Conservation (phyloP, 2,113 vertebrate genomes). For the Phylloscopus trochilus region DNA sequence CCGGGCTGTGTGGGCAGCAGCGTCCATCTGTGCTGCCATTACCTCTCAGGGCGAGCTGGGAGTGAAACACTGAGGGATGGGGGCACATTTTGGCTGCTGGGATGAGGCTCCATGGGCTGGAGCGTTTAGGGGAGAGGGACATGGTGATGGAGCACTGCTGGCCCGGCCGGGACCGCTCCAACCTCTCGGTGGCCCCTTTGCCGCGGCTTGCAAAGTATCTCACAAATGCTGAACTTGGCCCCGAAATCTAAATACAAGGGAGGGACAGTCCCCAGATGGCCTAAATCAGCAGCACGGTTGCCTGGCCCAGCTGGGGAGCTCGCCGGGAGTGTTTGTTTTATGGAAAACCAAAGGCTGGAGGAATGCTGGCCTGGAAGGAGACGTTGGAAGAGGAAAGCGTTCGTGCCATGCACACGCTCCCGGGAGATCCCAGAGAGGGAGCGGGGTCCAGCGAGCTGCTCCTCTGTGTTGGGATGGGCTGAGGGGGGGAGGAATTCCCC, state of each 20-base stretch:
- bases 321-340: slow-evolving; percentile 42
- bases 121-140: not conserved
- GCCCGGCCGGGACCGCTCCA: not conserved
- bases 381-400: rapidly evolving
- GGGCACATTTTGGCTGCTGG: rapidly evolving
- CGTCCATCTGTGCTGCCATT: rapidly evolving
- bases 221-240: slow-evolving; percentile 50
- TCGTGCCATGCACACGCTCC: not conserved
- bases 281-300: slow-evolving; percentile 48
- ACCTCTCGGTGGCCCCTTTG: slow-evolving; percentile 32
- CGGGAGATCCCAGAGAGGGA: not conserved
- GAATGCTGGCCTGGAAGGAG: slow-evolving; percentile 19
- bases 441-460: not conserved
- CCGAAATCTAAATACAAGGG: slow-evolving; percentile 39
- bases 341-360: slow-evolving; percentile 17
- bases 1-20: not conserved
- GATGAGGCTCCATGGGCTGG: not conserved
- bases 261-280: slow-evolving; percentile 64
- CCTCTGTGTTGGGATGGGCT: rapidly evolving
- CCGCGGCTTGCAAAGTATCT: slow-evolving; percentile 19
- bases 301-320: slow-evolving; percentile 43
- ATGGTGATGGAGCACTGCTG: not conserved
- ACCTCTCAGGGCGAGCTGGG: rapidly evolving
- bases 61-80: rapidly evolving
- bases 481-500: not conserved